phyloP scores from a whole-genome alignment of 2,113 vertebrate genomes.

The Urocolius indicus region DNA sequence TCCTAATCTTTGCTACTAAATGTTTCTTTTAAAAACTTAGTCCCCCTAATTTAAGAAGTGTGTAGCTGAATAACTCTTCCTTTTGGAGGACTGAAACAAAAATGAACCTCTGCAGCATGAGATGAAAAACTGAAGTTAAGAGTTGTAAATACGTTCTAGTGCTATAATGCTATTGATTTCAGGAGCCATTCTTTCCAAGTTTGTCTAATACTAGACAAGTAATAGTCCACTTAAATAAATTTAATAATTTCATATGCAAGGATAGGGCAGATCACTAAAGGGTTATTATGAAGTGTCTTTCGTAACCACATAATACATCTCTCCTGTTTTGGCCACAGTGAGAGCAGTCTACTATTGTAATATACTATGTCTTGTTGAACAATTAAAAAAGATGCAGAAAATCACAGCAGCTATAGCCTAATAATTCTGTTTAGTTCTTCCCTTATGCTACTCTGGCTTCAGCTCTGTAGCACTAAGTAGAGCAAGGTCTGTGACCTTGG shows the following conservation, averaged over 20 bases:
- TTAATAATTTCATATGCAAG: neutral
- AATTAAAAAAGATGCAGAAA: neutral
- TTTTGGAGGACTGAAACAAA: neutral
- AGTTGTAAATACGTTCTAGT: neutral
- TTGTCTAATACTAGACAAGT: neutral
- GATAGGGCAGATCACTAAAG: neutral
- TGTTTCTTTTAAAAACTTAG: neutral
- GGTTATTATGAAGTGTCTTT: neutral
- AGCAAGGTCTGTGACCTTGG: neutral
- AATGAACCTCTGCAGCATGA: neutral
- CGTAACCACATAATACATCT: neutral
- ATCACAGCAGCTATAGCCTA: neutral
- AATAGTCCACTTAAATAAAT: neutral
- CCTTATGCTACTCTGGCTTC: neutral
- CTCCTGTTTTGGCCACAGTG: neutral
- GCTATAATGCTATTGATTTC: neutral
- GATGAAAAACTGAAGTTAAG: neutral
- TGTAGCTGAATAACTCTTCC: neutral
- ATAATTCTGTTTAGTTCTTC: neutral
- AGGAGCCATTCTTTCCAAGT: neutral
- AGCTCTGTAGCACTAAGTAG: fast-evolving
- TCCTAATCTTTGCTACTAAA: neutral
- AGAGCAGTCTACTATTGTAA: neutral
- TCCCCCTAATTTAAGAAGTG: neutral
- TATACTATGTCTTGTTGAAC: neutral